These are phyloP conservation scores for Pangasius mekongensis DNA, from an alignment of 2,797 vertebrate genomes.

Conservation along the genomic window DNA sequence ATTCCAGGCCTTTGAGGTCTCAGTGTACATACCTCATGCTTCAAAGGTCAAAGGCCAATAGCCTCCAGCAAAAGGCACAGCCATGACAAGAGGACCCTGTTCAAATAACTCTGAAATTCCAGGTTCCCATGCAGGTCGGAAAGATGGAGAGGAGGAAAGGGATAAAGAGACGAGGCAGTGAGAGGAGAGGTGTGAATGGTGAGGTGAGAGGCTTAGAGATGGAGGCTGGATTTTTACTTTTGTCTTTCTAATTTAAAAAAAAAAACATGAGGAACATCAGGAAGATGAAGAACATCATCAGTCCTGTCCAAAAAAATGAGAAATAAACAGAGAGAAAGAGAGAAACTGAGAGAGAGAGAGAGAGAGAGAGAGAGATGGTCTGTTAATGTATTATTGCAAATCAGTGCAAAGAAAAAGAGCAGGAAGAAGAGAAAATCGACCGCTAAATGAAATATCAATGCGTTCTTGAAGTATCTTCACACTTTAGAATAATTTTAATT, in stretches of 20 bases:
- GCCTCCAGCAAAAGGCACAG: conserved; percentile 78
- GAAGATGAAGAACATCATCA: conserved; percentile 18
- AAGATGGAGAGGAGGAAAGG: conserved; percentile 21
- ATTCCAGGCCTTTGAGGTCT: conserved; percentile 64
- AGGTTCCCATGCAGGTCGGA: conserved; percentile 68
- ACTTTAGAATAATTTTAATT: background rate
- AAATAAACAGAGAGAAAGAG: conserved; percentile 2
- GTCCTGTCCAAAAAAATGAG: conserved; percentile 4
- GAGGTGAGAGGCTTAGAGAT: background rate
- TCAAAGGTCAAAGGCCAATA: conserved; percentile 78
- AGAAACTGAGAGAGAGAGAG: background rate
- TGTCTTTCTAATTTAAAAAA: background rate
- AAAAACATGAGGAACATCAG: background rate
- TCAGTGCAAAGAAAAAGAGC: background rate
- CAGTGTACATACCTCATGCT: conserved; percentile 63
- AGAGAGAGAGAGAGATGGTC: background rate
- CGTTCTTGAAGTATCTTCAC: background rate
- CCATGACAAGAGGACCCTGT: conserved; percentile 80
- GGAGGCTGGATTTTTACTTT: background rate
- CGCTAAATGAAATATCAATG: background rate
- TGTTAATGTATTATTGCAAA: background rate
- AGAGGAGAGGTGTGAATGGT: background rate
- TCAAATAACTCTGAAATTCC: conserved; percentile 83
- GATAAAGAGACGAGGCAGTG: conserved; percentile 31
- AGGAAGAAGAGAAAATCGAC: background rate